These are phyloP conservation scores for Morphnarchus princeps DNA, from an alignment of 2,113 vertebrate species.

Conservation along the genomic window DNA sequence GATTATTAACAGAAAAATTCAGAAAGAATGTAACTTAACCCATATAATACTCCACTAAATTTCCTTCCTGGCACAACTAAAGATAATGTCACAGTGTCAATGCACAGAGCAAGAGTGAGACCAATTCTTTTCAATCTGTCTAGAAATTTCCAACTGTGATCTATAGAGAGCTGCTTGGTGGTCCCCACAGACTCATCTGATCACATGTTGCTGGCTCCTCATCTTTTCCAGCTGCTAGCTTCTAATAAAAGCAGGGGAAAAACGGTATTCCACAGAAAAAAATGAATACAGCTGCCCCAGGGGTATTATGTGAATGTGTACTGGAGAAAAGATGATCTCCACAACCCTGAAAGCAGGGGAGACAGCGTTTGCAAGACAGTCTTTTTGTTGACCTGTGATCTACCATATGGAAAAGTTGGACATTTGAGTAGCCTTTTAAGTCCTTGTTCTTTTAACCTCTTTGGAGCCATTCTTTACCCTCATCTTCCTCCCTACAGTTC, in stretches of 20 bases:
- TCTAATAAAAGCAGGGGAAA: neutral
- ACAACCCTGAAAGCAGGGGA: neutral
- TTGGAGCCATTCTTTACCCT: neutral
- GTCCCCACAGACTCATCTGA: neutral
- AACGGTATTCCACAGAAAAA: neutral
- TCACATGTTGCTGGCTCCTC: neutral
- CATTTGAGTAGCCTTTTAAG: neutral
- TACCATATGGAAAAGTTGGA: neutral
- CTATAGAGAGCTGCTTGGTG: neutral
- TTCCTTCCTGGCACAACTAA: neutral
- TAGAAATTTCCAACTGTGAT: neutral
- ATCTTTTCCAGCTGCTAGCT: conserved; percentile 30
- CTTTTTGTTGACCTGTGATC: neutral
- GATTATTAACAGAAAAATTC: neutral
- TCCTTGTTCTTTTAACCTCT: neutral
- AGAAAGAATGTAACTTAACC: neutral
- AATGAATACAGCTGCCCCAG: neutral
- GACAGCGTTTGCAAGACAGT: neutral
- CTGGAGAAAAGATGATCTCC: neutral
- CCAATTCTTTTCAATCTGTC: neutral
- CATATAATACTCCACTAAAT: neutral
- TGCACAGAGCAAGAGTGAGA: neutral
- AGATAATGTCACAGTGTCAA: neutral
- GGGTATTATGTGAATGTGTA: neutral
- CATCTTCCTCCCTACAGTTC: neutral